Conservation (phyloP, 2,888 invertebrate genomes). For the Eupeodes luniger region DNA sequence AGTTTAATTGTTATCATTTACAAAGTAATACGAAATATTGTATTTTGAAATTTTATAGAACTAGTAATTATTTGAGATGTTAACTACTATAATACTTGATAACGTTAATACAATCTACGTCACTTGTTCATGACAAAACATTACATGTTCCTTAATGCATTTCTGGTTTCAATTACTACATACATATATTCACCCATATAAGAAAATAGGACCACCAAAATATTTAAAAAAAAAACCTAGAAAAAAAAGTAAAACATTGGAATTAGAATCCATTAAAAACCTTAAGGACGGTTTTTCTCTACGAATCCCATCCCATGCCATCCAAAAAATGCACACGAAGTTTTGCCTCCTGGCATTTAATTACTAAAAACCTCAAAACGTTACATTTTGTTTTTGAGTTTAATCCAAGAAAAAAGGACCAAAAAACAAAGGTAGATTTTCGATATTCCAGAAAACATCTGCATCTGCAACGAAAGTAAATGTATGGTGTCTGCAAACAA, state of each 20-base stretch:
- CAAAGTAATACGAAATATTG: too few relatives aligned
- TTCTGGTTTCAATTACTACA: too few relatives aligned
- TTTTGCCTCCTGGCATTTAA: constrained; percentile 49
- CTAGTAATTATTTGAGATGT: too few relatives aligned
- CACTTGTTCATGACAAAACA: too few relatives aligned
- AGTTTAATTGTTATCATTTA: too few relatives aligned
- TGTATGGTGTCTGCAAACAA: constrained; percentile 36
- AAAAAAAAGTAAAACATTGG: background rate
- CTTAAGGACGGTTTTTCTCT: background rate
- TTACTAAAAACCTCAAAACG: constrained; percentile 38
- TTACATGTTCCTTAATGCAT: too few relatives aligned
- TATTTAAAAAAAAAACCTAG: too few relatives aligned
- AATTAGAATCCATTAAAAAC: background rate
- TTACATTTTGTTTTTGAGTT: constrained; percentile 7
- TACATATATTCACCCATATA: too few relatives aligned
- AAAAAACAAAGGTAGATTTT: constrained; percentile 30
- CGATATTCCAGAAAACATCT: background rate
- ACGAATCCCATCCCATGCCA: background rate
- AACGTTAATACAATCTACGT: too few relatives aligned
- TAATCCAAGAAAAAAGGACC: background rate
- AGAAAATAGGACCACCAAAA: too few relatives aligned
- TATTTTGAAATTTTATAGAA: too few relatives aligned
- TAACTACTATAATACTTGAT: too few relatives aligned
- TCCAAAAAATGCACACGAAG: constrained; percentile 1
- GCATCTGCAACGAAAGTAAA: constrained; percentile 48